Percentiles rank a stretch among this genome's conserved stretches.
phyloP scores from a whole-genome alignment of 2,888 invertebrate species.

The Hypercompe scribonia region DNA sequence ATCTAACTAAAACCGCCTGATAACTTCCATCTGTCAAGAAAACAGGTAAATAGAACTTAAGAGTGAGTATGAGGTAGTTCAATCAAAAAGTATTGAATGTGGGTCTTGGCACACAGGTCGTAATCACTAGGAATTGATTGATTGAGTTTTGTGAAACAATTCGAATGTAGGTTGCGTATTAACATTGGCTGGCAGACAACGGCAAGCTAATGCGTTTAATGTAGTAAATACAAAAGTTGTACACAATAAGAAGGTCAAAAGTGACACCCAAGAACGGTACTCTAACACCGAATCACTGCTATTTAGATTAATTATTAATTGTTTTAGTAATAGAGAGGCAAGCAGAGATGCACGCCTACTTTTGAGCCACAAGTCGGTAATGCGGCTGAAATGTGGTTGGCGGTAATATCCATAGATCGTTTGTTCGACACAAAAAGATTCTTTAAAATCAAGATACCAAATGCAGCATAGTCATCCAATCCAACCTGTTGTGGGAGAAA shows the following conservation, averaged over 20 bases:
- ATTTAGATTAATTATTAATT: background rate
- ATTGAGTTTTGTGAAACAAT: slow-evolving; percentile 11
- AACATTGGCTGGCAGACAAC: slow-evolving; percentile 1
- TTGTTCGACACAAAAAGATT: background rate
- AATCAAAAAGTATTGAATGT: background rate
- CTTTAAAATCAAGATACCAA: background rate
- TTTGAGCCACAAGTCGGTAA: too few relatives aligned
- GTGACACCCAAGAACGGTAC: background rate
- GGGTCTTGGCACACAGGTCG: background rate
- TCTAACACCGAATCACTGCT: background rate
- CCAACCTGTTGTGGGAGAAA: background rate
- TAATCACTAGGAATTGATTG: slow-evolving; percentile 4
- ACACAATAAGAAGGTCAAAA: slow-evolving; percentile 1
- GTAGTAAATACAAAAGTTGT: slow-evolving; percentile 7
- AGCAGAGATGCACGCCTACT: too few relatives aligned
- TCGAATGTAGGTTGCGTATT: background rate
- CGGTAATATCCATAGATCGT: background rate
- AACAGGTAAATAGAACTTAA: background rate
- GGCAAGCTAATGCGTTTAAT: background rate
- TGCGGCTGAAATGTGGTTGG: background rate
- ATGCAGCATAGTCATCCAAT: background rate
- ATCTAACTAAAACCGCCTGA: background rate
- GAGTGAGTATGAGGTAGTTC: background rate
- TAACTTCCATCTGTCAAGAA: background rate
- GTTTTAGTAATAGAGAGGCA: background rate